A percentile compares a stretch with the other conserved stretches of the same genome.
Evolutionary conservation across 2,888 invertebrate genomes (phyloP).

Genomic region (Litoditis marina): DNA sequence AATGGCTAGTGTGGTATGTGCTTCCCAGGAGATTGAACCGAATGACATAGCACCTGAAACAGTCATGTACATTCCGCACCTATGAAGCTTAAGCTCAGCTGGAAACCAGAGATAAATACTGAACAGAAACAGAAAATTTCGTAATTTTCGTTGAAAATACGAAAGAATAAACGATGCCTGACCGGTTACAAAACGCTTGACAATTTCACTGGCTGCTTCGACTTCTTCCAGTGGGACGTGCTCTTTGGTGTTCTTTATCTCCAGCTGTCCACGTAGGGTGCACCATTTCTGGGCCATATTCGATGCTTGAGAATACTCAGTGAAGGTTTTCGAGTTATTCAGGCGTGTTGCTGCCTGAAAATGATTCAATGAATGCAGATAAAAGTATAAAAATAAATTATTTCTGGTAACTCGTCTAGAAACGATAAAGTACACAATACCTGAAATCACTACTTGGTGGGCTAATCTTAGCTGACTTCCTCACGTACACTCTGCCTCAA

Average conservation of each 20-base stretch:
- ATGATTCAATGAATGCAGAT: too few relatives aligned
- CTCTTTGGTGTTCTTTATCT: slow-evolving; percentile 76
- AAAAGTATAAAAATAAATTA: not conserved
- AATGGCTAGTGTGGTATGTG: slow-evolving; percentile 87
- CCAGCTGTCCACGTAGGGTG: slow-evolving; percentile 78
- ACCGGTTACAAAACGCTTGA: slow-evolving; percentile 87
- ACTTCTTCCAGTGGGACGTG: slow-evolving; percentile 82
- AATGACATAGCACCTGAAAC: slow-evolving; percentile 84
- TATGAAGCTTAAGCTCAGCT: too few relatives aligned
- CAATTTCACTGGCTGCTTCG: slow-evolving; percentile 88
- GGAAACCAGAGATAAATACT: too few relatives aligned
- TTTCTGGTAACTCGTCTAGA: too few relatives aligned
- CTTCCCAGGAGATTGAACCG: slow-evolving; percentile 92
- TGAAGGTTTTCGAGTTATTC: slow-evolving; percentile 80
- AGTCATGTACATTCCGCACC: slow-evolving; percentile 1
- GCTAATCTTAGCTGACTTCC: too few relatives aligned
- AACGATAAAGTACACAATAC: too few relatives aligned
- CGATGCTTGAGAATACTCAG: slow-evolving; percentile 79
- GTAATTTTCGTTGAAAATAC: too few relatives aligned
- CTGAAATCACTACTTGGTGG: too few relatives aligned
- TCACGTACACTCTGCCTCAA: too few relatives aligned
- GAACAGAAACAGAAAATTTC: too few relatives aligned
- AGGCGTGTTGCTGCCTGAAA: slow-evolving; percentile 78
- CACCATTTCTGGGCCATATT: slow-evolving; percentile 73
- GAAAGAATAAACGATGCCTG: too few relatives aligned